Evolutionary conservation across 1,140 invertebrate genomes (phyloP).

Genomic region (Cyphomyrmex costatus): DNA sequence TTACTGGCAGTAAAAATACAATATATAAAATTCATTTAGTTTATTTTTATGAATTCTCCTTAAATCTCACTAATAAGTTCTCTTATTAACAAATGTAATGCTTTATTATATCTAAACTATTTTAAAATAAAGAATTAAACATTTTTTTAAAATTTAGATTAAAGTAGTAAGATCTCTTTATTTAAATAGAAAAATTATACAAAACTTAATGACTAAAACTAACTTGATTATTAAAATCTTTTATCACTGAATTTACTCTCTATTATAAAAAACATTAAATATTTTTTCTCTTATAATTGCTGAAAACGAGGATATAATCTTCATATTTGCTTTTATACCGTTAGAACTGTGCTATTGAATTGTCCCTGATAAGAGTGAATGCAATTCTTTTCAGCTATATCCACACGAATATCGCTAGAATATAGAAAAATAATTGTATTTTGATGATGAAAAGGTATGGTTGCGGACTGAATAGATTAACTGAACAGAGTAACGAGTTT

Average conservation of each 20-base stretch:
- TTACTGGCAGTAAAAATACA: background rate
- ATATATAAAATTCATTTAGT: background rate
- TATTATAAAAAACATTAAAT: background rate
- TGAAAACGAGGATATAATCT: background rate
- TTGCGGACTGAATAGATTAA: conserved; percentile 41
- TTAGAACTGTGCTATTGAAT: conserved; percentile 15
- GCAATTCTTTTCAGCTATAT: conserved; percentile 4
- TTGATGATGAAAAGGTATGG: conserved; percentile 5
- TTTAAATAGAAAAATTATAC: background rate
- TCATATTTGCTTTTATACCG: conserved; percentile 12
- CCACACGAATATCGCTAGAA: background rate
- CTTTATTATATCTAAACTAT: background rate
- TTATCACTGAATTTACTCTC: background rate
- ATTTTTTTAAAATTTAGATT: conserved; percentile 15
- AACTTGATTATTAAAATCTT: background rate
- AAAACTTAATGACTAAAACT: background rate
- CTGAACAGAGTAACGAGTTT: conserved; percentile 50
- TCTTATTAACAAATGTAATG: background rate
- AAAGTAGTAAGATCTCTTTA: background rate
- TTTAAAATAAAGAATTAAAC: background rate
- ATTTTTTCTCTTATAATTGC: background rate
- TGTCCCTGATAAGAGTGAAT: conserved; percentile 3
- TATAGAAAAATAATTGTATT: conserved; percentile 24
- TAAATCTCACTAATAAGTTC: background rate
- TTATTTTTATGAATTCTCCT: background rate